Evolutionary conservation across 1,140 invertebrate genomes (phyloP).

Genomic region (Hypsibius dujardini): DNA sequence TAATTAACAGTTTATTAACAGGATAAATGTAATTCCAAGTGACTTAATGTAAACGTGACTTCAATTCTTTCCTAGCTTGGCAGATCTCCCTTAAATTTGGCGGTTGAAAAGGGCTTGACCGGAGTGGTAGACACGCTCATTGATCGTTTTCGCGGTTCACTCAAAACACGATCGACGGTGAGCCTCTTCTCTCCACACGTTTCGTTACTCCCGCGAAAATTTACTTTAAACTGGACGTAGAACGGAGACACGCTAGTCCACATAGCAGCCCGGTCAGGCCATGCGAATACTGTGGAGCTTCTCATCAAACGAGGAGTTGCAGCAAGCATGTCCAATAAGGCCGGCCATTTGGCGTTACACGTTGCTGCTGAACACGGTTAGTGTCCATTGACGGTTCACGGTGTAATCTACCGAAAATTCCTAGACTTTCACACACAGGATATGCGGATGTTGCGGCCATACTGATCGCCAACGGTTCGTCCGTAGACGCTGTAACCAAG

Average conservation of each 20-base stretch:
- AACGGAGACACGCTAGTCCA: constrained; percentile 41
- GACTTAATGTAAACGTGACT: no score
- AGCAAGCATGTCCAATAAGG: constrained; percentile 93
- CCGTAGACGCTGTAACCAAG: neutral
- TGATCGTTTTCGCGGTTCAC: constrained; percentile 91
- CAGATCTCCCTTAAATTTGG: constrained; percentile 83
- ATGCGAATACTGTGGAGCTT: constrained; percentile 94
- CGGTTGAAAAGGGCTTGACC: constrained; percentile 88
- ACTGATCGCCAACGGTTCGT: neutral
- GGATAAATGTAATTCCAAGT: no score
- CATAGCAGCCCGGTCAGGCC: constrained; percentile 82
- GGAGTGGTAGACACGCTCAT: constrained; percentile 82
- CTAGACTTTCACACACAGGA: neutral
- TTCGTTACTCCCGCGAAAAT: no score
- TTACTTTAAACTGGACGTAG: no score
- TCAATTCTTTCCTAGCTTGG: no score
- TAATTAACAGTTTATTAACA: no score
- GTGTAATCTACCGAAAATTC: neutral
- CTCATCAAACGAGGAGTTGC: constrained; percentile 96
- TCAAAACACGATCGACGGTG: constrained; percentile 68
- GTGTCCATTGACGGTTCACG: neutral
- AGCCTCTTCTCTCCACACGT: no score
- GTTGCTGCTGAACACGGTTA: neutral
- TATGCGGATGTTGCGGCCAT: neutral
- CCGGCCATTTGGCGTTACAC: neutral